Conservation (phyloP, 2,113 vertebrate genomes). For the Antechinus stuartii region DNA sequence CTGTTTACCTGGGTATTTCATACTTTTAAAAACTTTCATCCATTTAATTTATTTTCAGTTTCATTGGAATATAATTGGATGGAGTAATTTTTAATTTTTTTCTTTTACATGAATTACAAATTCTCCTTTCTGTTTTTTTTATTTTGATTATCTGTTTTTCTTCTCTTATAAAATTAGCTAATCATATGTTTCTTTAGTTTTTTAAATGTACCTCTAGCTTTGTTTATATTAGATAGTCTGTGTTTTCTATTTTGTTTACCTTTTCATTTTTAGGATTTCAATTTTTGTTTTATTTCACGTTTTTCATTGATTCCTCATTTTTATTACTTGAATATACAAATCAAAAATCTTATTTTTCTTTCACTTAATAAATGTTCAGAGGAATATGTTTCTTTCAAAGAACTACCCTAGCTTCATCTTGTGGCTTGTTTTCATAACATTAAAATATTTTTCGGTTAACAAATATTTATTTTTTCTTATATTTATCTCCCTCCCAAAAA, state of each 20-base stretch:
- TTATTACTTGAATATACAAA: neutral
- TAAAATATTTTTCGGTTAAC: neutral
- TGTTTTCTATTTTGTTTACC: neutral
- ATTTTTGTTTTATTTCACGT: neutral
- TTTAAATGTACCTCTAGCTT: neutral
- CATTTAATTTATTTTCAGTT: neutral
- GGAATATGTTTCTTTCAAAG: neutral
- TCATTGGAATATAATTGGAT: neutral
- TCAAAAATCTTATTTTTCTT: neutral
- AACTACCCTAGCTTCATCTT: neutral
- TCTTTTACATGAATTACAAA: neutral
- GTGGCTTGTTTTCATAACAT: neutral
- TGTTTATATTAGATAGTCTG: neutral
- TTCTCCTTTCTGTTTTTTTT: neutral
- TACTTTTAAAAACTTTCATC: neutral
- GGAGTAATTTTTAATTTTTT: neutral
- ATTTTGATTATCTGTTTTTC: neutral
- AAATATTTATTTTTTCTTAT: neutral
- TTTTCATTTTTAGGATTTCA: neutral
- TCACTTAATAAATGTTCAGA: neutral
- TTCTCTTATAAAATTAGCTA: neutral
- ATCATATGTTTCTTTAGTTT: neutral
- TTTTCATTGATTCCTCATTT: neutral
- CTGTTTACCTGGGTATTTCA: neutral
- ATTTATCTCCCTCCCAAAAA: neutral